Base-by-base conservation (phyloP, 2,888 invertebrate species). In the Biston stratarius region DNA sequence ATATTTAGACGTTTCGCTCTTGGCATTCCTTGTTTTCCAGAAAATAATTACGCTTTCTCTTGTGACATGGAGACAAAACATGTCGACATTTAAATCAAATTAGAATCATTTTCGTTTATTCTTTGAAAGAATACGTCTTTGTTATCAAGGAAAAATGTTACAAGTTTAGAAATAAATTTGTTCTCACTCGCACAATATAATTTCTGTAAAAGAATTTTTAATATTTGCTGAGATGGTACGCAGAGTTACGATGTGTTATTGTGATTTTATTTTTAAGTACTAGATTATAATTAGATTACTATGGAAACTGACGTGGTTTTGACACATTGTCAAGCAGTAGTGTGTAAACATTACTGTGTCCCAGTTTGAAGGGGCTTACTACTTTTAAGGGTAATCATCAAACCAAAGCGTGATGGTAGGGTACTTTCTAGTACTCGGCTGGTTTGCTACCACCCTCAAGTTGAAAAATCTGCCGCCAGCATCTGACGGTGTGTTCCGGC, bases 61-160 rank as follows among this genome's bases (percentile, higher is more conserved):
- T 9, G 33, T 12, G 15, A 58, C 24, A 49, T 49, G 59, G 24
- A 58, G 12, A 48, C 11, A 24, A 49, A 59, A 59, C 49, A 59
- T 59, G 59, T 59, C 40, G 59, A 59, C 59, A 49, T 59, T 59
- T 59, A 49, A 59, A 59, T 59, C 59, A 59, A 59, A 59, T 59
- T 59, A 59, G 49, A 38, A 51, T 49, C 36, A 59, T 47, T 59
- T 14, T 47, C 8, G 40, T 10, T 40, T 51, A n/a, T 45, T 57
- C 40, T 58, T 7, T 6, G 33, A 59, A 59, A 24, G 11, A 38
- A 40, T 33, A 49, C 12, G 59, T 24, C 40, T 49, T 49, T 59
- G 49, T 49, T 49, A 40, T 49, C 24, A 15, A 58, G 14, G 42
- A 15, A 6, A 24, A 57, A 57, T 55, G 55, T 40, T 40, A 53